These are phyloP conservation scores for Clarias laeviceps DNA, from an alignment of 2,797 vertebrate genomes.

Conservation along the genomic window DNA sequence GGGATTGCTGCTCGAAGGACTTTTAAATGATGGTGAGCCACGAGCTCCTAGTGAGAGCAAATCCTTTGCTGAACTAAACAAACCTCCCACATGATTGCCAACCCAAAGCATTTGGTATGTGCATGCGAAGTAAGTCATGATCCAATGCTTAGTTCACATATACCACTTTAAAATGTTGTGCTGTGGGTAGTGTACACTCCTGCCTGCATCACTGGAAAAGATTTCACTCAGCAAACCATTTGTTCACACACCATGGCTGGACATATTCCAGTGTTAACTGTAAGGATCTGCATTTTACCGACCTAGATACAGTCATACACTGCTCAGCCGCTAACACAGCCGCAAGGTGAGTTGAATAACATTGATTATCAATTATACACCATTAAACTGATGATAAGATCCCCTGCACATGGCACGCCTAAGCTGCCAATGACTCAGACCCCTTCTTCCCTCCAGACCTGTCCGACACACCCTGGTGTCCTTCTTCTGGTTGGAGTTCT, in stretches of 20 bases:
- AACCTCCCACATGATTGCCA: neutral
- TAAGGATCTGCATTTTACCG: too few relatives aligned
- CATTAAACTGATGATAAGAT: too few relatives aligned
- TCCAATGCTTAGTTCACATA: neutral
- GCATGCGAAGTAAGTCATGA: neutral
- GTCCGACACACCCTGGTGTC: too few relatives aligned
- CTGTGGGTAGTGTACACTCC: neutral
- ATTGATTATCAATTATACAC: too few relatives aligned
- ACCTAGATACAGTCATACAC: too few relatives aligned
- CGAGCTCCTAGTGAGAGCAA: constrained; percentile 28
- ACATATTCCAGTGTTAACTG: too few relatives aligned
- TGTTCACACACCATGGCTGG: neutral
- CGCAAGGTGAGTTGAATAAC: too few relatives aligned
- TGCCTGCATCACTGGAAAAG: neutral
- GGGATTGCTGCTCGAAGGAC: constrained; percentile 19
- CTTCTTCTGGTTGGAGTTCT: too few relatives aligned
- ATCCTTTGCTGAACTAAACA: constrained; percentile 13
- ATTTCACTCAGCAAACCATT: neutral
- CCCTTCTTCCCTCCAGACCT: too few relatives aligned
- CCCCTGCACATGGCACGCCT: too few relatives aligned
- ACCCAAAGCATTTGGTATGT: neutral
- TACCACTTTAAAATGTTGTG: neutral
- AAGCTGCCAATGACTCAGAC: too few relatives aligned
- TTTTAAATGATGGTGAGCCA: constrained; percentile 14
- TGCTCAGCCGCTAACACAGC: too few relatives aligned